Percentiles rank a stretch among this genome's conserved stretches.
These are phyloP conservation scores for Drosophila ambigua DNA, from an alignment of 1,140 invertebrate species.

Conservation along the genomic window DNA sequence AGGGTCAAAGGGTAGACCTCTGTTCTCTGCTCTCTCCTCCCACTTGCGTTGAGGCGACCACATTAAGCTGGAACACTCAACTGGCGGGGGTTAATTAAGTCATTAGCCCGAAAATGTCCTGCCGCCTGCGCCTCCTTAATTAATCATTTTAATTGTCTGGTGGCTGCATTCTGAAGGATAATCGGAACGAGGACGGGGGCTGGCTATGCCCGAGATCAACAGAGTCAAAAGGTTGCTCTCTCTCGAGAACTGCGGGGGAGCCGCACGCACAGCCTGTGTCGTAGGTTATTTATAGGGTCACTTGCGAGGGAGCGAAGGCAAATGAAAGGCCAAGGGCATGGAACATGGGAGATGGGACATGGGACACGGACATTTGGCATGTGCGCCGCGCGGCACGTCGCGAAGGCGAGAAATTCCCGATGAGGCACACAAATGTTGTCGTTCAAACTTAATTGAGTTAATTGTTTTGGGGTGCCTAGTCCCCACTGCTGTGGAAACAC, in stretches of 20 bases:
- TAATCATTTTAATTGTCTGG: slow-evolving; percentile 77
- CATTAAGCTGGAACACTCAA: slow-evolving; percentile 72
- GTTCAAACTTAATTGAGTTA: slow-evolving; percentile 36
- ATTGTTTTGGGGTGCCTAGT: slow-evolving; percentile 7
- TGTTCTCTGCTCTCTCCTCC: slow-evolving; percentile 13
- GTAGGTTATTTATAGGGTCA: slow-evolving; percentile 68
- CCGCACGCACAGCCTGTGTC: slow-evolving; percentile 3
- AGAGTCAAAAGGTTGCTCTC: slow-evolving; percentile 4
- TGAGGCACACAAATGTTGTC: slow-evolving; percentile 27
- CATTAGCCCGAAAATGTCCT: slow-evolving; percentile 77
- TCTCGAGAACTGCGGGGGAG: slow-evolving; percentile 37
- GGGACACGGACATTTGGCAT: slow-evolving; percentile 51
- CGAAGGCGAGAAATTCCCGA: slow-evolving; percentile 33
- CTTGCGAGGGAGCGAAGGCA: not conserved
- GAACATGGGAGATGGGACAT: no score
- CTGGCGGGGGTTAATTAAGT: slow-evolving; percentile 66
- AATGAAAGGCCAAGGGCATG: slow-evolving; percentile 20
- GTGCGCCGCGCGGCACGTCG: slow-evolving; percentile 44
- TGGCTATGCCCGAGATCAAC: slow-evolving; percentile 40
- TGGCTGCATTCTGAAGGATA: slow-evolving; percentile 34
- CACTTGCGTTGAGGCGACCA: slow-evolving; percentile 61
- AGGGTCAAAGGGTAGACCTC: slow-evolving; percentile 59
- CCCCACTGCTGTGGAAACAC: no score
- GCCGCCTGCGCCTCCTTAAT: slow-evolving; percentile 65
- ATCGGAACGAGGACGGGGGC: not conserved